These are phyloP conservation scores for Sebastes nivosus DNA, from an alignment of 2,797 vertebrate genomes.

Conservation along the genomic window DNA sequence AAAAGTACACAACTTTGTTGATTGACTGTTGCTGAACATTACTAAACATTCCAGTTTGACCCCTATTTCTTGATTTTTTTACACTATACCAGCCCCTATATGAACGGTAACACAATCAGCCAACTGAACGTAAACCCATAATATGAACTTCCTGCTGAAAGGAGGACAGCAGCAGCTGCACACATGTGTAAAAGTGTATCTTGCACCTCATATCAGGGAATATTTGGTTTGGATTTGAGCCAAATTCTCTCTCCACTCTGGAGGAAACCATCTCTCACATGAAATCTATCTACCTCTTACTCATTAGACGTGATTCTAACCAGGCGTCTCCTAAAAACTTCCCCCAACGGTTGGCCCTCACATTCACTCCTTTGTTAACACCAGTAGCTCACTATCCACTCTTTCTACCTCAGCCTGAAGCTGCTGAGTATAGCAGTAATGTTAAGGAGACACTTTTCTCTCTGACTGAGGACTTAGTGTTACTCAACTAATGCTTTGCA, in stretches of 20 bases:
- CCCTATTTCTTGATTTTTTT: not conserved
- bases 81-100: not conserved
- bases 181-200: slow-evolving; percentile 37
- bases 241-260: slow-evolving; percentile 36
- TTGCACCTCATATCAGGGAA: slow-evolving; percentile 41
- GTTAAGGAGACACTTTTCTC: not conserved
- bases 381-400: slow-evolving; percentile 7
- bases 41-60: not conserved
- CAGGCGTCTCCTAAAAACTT: slow-evolving; percentile 24
- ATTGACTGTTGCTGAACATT: not conserved
- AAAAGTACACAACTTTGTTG: not conserved
- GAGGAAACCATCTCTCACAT: slow-evolving; percentile 40
- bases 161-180: slow-evolving; percentile 27
- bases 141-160: slow-evolving; percentile 8
- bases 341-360: slow-evolving; percentile 13
- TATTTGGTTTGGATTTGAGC: slow-evolving; percentile 63
- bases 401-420: slow-evolving; percentile 11
- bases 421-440: not conserved
- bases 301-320: slow-evolving; percentile 30
- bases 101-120: slow-evolving; percentile 20
- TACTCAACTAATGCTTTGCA: too few species aligned
- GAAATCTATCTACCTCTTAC: slow-evolving; percentile 42
- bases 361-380: slow-evolving; percentile 25
- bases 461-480: not conserved
- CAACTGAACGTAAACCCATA: slow-evolving; percentile 22